Conservation (phyloP, 2,797 vertebrate species). For the Ciconia nigra region DNA sequence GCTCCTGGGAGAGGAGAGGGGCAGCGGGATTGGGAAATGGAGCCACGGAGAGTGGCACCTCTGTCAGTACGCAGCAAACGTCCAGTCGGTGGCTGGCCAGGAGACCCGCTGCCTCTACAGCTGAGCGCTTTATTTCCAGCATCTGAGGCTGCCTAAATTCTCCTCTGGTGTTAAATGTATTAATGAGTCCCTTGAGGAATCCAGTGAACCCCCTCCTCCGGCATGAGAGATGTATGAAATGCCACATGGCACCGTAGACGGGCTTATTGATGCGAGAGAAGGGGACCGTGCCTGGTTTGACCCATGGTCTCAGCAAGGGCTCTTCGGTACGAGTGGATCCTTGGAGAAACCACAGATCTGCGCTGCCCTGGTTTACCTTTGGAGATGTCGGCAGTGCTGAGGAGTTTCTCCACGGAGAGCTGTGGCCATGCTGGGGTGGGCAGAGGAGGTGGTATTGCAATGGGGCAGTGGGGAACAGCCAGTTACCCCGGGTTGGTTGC, state of each 20-base stretch:
- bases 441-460: not conserved
- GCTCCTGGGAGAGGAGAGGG: not conserved
- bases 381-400: not conserved
- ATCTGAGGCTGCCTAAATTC: not conserved
- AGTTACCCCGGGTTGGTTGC: not conserved
- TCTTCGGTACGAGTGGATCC: not conserved
- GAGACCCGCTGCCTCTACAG: not conserved
- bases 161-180: not conserved
- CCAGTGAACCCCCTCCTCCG: not conserved
- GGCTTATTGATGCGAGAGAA: not conserved
- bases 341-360: not conserved
- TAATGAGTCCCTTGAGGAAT: slow-evolving; percentile 44
- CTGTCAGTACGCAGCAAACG: not conserved
- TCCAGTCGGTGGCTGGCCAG: not conserved
- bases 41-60: not conserved
- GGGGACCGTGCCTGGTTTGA: not conserved
- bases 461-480: not conserved
- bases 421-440: not conserved
- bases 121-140: not conserved
- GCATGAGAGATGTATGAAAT: not conserved
- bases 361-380: not conserved
- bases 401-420: not conserved
- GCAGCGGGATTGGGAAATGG: not conserved
- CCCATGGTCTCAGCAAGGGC: not conserved
- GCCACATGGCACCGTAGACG: accelerated